Evolutionary conservation across 2,113 vertebrate species (phyloP).

Genomic region (Theristicus caerulescens): DNA sequence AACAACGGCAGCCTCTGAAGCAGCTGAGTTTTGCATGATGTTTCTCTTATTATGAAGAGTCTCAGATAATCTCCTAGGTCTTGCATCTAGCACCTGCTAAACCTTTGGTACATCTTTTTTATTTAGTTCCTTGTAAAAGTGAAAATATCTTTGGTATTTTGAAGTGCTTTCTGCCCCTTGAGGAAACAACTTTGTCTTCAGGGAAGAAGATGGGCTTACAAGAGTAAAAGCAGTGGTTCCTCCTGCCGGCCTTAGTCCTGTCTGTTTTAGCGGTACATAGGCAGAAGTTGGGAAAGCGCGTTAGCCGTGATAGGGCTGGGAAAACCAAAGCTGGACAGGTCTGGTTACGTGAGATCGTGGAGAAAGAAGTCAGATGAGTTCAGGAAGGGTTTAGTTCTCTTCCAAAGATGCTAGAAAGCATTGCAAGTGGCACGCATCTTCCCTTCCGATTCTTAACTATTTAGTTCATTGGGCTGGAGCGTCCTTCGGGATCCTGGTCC

Average conservation of each 20-base stretch:
- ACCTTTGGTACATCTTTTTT: background rate
- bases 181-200: background rate
- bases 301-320: background rate
- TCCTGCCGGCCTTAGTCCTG: background rate
- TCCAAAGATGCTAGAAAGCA: background rate
- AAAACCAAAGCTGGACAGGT: background rate
- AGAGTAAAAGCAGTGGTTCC: background rate
- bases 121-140: background rate
- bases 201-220: background rate
- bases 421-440: fast-evolving
- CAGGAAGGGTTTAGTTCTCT: background rate
- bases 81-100: background rate
- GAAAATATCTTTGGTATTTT: background rate
- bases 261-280: background rate
- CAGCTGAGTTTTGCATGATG: background rate
- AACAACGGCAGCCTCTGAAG: background rate
- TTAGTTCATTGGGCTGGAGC: background rate
- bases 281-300: background rate
- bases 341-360: fast-evolving
- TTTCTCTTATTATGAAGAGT: background rate
- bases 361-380: background rate
- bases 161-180: background rate
- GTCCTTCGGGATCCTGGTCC: too few relatives aligned
- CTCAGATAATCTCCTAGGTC: background rate
- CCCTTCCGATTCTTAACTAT: background rate